Base-by-base conservation (phyloP, 1,140 invertebrate genomes). In the Lordiphosa clarofinis region DNA sequence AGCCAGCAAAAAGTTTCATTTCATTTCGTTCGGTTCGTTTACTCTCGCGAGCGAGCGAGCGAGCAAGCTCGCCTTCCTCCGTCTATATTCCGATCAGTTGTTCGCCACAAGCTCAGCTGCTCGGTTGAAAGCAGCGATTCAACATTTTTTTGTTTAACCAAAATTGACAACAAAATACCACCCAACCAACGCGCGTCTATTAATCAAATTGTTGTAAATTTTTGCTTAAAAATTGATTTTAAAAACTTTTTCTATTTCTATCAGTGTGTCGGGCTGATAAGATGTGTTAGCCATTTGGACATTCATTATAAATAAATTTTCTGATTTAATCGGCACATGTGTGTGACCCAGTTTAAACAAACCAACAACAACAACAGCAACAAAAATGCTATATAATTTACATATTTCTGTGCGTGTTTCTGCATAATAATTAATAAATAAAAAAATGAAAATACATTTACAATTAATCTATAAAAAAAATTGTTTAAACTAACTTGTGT, bases 321-420 rank as follows among this genome's bases (percentile, higher is more conserved):
- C 56, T 54, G 72, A 64, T 63, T 81, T 84, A 82, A 82, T 82
- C 76, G 72, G 76, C 72, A 65, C 76, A 81, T 82, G 78, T 72
- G 73, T 82, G 76, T 82, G 76, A 82, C 76, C 76, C 49, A 82
- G 56, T 81, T 82, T 69, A 60, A 49, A 37, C 44, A 61, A 62
- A 62, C 28, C 36, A 70, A 73, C 52, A 81, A 59, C 65, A 72
- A 65, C 54, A 47, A 53, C 38, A 56, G 54, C 52, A 56, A 1
- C 15, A 1, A 46, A 62, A 31, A 59, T 33, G 38, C 62, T 73
- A 73, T 76, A 63, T 81, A 74, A 82, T 82, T 74, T 72, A 81
- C 76, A 82, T 79, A 82, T 75, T 67, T 33, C 44, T 40, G 50
- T 37, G 46, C 54, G 54, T 73, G 66, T 43, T 48, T 48, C 55